Base-by-base conservation (phyloP, 2,888 invertebrate species). In the Rhagonycha fulva region DNA sequence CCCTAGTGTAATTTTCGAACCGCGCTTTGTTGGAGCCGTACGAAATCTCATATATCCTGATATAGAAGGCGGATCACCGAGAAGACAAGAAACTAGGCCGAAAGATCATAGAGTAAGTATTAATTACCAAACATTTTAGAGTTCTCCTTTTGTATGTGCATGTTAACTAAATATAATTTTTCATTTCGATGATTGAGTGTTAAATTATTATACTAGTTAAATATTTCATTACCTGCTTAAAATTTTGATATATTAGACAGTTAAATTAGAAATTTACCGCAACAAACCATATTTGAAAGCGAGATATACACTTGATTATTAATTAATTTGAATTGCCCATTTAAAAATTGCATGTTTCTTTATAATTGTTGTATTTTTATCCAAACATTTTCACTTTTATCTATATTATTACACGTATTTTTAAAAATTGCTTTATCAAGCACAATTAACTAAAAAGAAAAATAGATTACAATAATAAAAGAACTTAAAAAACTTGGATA, bases 1-100 rank as follows among this genome's bases (percentile, higher is more conserved):
- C 80, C 97, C 97, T 3, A 96, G 96, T 81, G 97, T 96, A 77
- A 95, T 97, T 82, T 97, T 97, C 87, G 97, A 98, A 88, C 97
- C 97, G 2, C 91, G 96, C 83, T 97, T 97, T 88, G 92, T 94
- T 61, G 98, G 98, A 0, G 92, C 95, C 47, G 94, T 99, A 24
- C 90, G 98, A 76, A 98, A 98, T 88, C 90, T 99, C 82, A 95
- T 98, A 78, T 96, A 96, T 88, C 95, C 94, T 24, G 96, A 96
- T 85, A 91, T 94, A 70, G 94, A 95, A 60, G 94, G 93, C 14
- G 93, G 93, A 78, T 91, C 92, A 19, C 93, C 95, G 0, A 89
- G 95, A 82, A 90, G 96, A 72, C 96, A 98, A 88, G 96, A 97
- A 88, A 93, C 98, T 86, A 91, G 96, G 81, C 93, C 93, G 3